A percentile compares a stretch with the other conserved stretches of the same genome.
Conservation (phyloP, 2,113 vertebrate species). For the Baryphthengus martii region DNA sequence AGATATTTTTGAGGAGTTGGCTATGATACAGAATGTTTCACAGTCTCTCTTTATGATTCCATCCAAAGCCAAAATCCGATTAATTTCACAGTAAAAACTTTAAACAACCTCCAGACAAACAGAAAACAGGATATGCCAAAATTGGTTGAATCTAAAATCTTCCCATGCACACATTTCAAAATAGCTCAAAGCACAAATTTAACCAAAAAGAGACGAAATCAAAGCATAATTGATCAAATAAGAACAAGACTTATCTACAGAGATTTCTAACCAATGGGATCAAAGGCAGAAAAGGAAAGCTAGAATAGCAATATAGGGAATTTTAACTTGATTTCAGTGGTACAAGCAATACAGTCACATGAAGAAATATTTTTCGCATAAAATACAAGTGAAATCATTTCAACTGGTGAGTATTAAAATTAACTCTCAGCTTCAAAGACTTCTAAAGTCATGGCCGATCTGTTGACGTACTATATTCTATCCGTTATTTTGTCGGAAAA, state of each 20-base stretch:
- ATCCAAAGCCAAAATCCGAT: background rate
- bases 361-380: background rate
- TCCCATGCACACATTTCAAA: background rate
- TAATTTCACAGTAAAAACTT: slow-evolving; percentile 1
- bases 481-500: background rate
- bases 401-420: background rate
- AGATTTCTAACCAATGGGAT: background rate
- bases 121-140: slow-evolving; percentile 10
- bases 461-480: background rate
- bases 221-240: background rate
- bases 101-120: background rate
- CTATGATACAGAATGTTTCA: background rate
- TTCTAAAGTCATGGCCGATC: background rate
- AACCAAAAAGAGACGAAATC: background rate
- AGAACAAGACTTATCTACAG: background rate
- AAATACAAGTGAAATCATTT: background rate
- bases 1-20: background rate
- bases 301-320: background rate
- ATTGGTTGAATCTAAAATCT: background rate
- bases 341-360: background rate
- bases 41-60: background rate
- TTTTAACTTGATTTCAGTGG: background rate
- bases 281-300: background rate
- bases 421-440: background rate
- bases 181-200: background rate